Base-by-base conservation (phyloP, 2,113 vertebrate species). In the Lethenteron reissneri region DNA sequence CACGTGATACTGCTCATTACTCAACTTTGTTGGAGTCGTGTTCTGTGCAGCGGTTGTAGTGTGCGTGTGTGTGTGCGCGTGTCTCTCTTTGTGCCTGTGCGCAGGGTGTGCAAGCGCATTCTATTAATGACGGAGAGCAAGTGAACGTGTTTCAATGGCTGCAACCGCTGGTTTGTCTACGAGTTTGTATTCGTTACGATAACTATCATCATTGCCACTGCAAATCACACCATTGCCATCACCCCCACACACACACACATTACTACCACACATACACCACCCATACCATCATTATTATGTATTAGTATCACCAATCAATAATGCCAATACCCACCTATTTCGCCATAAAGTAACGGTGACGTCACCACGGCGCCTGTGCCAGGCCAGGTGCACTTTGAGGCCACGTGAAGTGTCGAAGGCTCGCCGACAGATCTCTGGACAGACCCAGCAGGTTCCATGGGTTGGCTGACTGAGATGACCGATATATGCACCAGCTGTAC, bases 61-160 rank as follows among this genome's bases (percentile, higher is more conserved):
- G 2, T 13, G 15, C 57, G 56, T 13, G 6, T 72, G 58, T 58
- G 56, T 41, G 41, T 56, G 56, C 19, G 11, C 12, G 57, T 25
- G 41, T 56, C 12, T 10, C 17, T 72, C 17, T 72, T 12, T 41
- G 56, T 12, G 19, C n/a, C 56, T 60, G 73, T 74, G 76, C 78
- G 70, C 83, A 97, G 92, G 89, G 84, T 11, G 91, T 90, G 57
- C 88, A 97, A 77, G 84, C 80, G 0, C 96, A 95, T 75, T 97
- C 88, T 76, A 86, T 96, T 77, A 88, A 97, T 0, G 90, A 96
- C 1, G 90, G 91, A 2, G 83, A 89, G 62, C 86, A 85, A 0
- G 82, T 94, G 73, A 84, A 87, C 75, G 79, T 91, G 74, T 91
- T 89, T 10, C 86, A 94, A 72, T 96, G 89, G 90, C 79, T 92